Percentiles rank a stretch among this genome's conserved stretches.
Evolutionary conservation across 2,113 vertebrate species (phyloP).

Genomic region (Climacteris rufus): DNA sequence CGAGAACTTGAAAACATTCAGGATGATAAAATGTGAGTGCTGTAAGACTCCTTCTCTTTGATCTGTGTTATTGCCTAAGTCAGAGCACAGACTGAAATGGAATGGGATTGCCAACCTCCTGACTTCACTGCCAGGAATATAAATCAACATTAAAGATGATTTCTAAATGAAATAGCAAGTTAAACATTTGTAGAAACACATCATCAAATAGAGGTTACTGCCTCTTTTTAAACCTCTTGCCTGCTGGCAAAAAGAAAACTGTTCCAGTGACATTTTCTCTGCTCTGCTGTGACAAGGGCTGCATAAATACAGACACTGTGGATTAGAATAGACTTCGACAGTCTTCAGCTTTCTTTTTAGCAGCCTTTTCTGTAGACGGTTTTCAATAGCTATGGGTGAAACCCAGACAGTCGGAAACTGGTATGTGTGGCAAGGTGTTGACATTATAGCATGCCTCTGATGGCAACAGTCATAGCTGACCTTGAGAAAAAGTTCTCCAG

Average conservation of each 20-base stretch:
- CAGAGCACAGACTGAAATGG: constrained; percentile 10
- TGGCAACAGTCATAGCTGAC: not conserved
- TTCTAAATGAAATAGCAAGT: constrained; percentile 44
- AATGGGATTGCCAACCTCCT: constrained; percentile 35
- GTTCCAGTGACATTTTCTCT: constrained; percentile 53
- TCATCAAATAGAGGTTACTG: constrained; percentile 47
- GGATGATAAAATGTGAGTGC: not conserved
- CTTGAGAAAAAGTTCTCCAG: not conserved
- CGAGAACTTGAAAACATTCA: not conserved
- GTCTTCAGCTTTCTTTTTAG: constrained; percentile 22
- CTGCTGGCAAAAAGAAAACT: constrained; percentile 45
- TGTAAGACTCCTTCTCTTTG: not conserved
- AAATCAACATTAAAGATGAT: constrained; percentile 50
- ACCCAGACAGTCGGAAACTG: not conserved
- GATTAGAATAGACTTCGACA: constrained; percentile 32
- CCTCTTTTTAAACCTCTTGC: constrained; percentile 37
- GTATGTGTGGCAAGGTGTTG: not conserved
- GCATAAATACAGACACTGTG: constrained; percentile 23
- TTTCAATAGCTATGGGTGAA: not conserved
- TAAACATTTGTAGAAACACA: constrained; percentile 55
- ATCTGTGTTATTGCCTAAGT: not conserved
- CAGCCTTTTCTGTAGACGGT: constrained; percentile 6
- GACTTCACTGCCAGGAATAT: constrained; percentile 50
- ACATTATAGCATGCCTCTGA: not conserved
- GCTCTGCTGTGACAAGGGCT: constrained; percentile 26